phyloP scores from a whole-genome alignment of 1,140 invertebrate species.

The Geopemphigus sp. region DNA sequence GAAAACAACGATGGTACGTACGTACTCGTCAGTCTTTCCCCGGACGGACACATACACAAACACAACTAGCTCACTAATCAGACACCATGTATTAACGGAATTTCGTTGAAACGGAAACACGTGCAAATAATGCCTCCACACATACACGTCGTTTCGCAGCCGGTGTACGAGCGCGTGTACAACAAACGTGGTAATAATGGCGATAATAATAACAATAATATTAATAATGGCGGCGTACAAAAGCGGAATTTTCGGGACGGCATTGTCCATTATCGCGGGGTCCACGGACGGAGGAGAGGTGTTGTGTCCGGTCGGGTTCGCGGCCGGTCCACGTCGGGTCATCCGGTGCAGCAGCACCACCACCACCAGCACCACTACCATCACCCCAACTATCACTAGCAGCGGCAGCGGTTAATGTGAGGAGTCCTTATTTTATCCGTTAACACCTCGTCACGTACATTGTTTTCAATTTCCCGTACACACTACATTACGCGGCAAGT shows the following conservation, averaged over 20 bases:
- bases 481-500: neutral
- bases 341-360: neutral
- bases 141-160: no score
- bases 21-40: no score
- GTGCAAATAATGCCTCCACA: neutral
- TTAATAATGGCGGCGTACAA: neutral
- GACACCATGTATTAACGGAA: neutral
- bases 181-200: neutral
- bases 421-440: neutral
- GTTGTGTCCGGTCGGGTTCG: slow-evolving; percentile 4
- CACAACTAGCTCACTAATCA: no score
- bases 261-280: neutral
- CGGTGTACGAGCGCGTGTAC: neutral
- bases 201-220: neutral
- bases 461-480: neutral
- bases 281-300: no score
- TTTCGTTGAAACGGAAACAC: slow-evolving; percentile 27
- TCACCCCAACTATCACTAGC: no score
- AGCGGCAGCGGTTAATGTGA: no score
- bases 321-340: neutral
- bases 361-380: neutral
- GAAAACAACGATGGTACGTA: neutral
- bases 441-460: neutral
- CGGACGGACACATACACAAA: neutral
- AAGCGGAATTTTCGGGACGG: neutral